phyloP scores from a whole-genome alignment of 2,888 invertebrate genomes.

The Ophion ellenae region DNA sequence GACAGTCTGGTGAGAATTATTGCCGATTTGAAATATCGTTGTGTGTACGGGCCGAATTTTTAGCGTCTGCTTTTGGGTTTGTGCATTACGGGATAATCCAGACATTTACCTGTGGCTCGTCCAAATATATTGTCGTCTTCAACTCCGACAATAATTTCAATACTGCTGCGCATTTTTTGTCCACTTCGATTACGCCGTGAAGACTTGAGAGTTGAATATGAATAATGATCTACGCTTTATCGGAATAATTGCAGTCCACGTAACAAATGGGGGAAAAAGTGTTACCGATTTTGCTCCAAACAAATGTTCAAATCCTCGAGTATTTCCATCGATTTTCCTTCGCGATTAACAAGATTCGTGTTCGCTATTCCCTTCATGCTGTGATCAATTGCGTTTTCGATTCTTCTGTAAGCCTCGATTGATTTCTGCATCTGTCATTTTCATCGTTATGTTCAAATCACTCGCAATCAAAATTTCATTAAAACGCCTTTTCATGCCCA shows the following conservation, averaged over 20 bases:
- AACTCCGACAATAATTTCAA: conserved; percentile 37
- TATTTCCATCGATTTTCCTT: conserved; percentile 22
- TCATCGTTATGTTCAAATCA: not conserved
- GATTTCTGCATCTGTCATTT: conserved; percentile 86
- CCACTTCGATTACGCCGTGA: not conserved
- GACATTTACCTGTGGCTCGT: conserved; percentile 39
- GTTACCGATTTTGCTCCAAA: conserved; percentile 46
- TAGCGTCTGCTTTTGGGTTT: not conserved
- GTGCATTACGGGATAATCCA: not conserved
- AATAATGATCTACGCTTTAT: not conserved
- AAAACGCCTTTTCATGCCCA: not conserved
- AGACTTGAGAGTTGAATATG: conserved; percentile 25
- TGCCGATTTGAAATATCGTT: conserved; percentile 1
- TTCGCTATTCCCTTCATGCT: conserved; percentile 88
- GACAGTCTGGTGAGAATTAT: conserved; percentile 86
- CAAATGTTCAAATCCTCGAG: conserved; percentile 38
- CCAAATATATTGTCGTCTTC: conserved; percentile 16
- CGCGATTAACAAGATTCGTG: conserved; percentile 35
- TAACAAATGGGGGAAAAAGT: not conserved
- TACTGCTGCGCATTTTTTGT: conserved; percentile 34
- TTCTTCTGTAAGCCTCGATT: conserved; percentile 88
- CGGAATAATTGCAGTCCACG: not conserved
- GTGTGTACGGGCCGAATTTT: too few relatives aligned
- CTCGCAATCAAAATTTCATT: not conserved
- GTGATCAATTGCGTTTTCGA: conserved; percentile 88